Evolutionary conservation across 2,888 invertebrate genomes (phyloP).

Genomic region (Palloptera scutellata): DNA sequence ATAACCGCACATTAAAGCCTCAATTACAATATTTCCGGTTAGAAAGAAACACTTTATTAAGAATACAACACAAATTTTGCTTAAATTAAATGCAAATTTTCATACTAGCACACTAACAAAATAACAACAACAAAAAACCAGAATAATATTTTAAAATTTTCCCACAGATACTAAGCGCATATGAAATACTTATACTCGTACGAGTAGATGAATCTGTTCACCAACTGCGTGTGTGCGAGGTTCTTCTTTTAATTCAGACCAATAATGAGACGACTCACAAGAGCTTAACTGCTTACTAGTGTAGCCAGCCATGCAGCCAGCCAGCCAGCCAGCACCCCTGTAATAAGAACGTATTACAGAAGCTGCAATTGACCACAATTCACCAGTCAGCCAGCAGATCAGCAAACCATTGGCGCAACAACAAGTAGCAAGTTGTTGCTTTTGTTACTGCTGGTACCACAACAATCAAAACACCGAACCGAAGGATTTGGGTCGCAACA

Average conservation of each 20-base stretch:
- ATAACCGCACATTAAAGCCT: not conserved
- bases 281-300: not conserved
- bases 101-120: too few relatives aligned
- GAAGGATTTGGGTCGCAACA: conserved; percentile 12
- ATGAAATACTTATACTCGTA: not conserved
- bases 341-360: conserved; percentile 17
- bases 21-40: conserved; percentile 11
- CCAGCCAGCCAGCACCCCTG: conserved; percentile 1
- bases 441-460: not conserved
- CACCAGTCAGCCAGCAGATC: not conserved
- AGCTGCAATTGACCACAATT: conserved; percentile 28
- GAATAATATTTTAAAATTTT: conserved; percentile 9
- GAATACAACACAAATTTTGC: conserved; percentile 14
- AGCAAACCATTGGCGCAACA: conserved; percentile 19
- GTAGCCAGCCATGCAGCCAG: conserved; percentile 14
- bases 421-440: not conserved
- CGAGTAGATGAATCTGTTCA: not conserved
- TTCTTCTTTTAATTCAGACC: not conserved
- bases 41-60: conserved; percentile 5
- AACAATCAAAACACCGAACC: conserved; percentile 19
- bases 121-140: conserved; percentile 8
- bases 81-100: conserved; percentile 26
- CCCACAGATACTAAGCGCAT: conserved; percentile 9
- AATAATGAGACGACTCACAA: conserved; percentile 19
- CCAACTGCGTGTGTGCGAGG: too few relatives aligned